phyloP scores from a whole-genome alignment of 2,797 vertebrate genomes.

The Lateolabrax maculatus region DNA sequence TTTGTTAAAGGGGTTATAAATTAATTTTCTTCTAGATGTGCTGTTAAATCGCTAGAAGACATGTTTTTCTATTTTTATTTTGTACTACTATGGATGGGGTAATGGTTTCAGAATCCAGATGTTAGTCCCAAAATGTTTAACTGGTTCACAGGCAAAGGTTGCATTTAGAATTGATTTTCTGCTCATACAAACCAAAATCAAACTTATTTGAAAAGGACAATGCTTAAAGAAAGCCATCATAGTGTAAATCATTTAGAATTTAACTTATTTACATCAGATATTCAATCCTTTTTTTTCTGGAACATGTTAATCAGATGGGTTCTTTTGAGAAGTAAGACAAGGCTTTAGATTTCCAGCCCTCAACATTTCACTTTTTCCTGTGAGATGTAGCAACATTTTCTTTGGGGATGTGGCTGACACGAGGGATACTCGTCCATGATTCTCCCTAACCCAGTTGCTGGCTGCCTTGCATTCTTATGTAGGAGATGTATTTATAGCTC shows the following conservation, averaged over 20 bases:
- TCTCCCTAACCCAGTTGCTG: constrained; percentile 81
- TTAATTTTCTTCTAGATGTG: constrained; percentile 39
- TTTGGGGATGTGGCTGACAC: constrained; percentile 47
- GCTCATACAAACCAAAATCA: background rate
- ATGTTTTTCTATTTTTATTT: constrained; percentile 18
- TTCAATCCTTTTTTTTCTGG: background rate
- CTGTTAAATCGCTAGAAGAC: background rate
- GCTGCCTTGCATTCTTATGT: constrained; percentile 76
- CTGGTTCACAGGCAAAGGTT: background rate
- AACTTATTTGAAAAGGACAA: background rate
- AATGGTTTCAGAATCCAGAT: background rate
- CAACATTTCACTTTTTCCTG: constrained; percentile 50
- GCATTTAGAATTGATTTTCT: background rate
- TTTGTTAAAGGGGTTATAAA: constrained; percentile 56
- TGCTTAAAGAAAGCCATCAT: background rate
- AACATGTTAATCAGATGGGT: background rate
- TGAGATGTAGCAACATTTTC: constrained; percentile 46
- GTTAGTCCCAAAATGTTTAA: background rate
- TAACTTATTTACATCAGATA: background rate
- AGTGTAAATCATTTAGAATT: background rate
- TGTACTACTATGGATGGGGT: background rate
- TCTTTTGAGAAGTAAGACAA: constrained; percentile 40
- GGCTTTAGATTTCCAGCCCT: constrained; percentile 46
- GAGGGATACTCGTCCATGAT: constrained; percentile 52
- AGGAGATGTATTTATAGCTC: constrained; percentile 86